Conservation (phyloP, 2,113 vertebrate species). For the Clarias magur region DNA sequence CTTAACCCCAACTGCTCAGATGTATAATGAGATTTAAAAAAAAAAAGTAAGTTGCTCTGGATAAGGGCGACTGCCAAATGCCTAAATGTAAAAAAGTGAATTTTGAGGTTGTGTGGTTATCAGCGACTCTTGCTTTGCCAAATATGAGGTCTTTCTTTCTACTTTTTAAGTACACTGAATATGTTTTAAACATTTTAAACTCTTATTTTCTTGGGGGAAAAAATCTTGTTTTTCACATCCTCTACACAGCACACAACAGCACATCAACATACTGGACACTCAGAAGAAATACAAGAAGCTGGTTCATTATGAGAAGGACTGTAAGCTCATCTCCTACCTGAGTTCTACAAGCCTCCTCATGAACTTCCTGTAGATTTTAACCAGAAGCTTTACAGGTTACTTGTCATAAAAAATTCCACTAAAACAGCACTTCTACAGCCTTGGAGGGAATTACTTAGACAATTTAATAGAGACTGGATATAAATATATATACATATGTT, state of each 20-base stretch:
- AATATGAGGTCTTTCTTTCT: not conserved
- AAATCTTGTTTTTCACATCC: not conserved
- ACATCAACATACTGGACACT: constrained; percentile 70
- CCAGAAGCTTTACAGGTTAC: constrained; percentile 76
- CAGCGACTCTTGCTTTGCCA: not conserved
- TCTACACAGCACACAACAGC: constrained; percentile 80
- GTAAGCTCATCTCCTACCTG: constrained; percentile 85
- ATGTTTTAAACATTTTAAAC: not conserved
- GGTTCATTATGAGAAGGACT: constrained; percentile 78
- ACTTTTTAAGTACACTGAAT: not conserved
- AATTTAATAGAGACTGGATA: too few species aligned
- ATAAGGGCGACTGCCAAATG: too few species aligned
- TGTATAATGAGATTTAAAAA: too few species aligned
- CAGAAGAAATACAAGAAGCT: constrained; percentile 81
- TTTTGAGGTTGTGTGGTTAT: too few species aligned
- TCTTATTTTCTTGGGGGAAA: not conserved
- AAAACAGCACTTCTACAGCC: constrained; percentile 55
- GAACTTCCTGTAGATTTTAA: constrained; percentile 78
- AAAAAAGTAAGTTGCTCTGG: too few species aligned
- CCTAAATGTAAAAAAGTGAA: too few species aligned
- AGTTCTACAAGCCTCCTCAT: constrained; percentile 70
- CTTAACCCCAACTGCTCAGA: too few species aligned
- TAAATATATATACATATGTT: too few species aligned
- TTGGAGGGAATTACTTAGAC: constrained; percentile 6
- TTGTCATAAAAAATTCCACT: constrained; percentile 72